A percentile compares a stretch with the other conserved stretches of the same genome.
phyloP scores from a whole-genome alignment of 2,888 invertebrate genomes.

The Willowsia nigromaculata region DNA sequence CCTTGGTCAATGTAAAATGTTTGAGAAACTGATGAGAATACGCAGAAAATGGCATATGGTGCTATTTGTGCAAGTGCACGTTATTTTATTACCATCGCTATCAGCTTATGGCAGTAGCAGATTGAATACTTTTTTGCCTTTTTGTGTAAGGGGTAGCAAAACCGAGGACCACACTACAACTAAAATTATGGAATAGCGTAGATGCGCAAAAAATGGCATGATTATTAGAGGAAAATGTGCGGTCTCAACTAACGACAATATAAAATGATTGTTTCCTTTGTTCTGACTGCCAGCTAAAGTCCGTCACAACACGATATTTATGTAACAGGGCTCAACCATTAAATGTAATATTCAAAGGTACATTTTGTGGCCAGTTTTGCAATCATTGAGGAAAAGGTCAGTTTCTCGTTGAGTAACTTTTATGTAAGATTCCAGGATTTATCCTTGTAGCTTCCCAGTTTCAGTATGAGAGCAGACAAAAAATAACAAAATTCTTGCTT shows the following conservation, averaged over 20 bases:
- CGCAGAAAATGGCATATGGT: background rate
- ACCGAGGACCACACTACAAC: background rate
- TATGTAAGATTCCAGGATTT: background rate
- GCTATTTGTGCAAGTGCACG: background rate
- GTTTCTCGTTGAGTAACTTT: conserved; percentile 32
- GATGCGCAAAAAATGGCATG: background rate
- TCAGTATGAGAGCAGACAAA: background rate
- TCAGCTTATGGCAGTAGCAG: too few species aligned
- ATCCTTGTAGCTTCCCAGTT: conserved; percentile 22
- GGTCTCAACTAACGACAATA: background rate
- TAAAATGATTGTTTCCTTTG: conserved; percentile 44
- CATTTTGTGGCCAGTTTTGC: background rate
- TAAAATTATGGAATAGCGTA: background rate
- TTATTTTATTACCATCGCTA: background rate
- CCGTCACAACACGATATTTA: background rate
- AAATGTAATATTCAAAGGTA: background rate
- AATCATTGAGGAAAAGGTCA: conserved; percentile 53
- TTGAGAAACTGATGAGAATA: conserved; percentile 15
- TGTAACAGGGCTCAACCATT: background rate
- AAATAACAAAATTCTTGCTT: background rate
- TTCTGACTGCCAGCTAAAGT: background rate
- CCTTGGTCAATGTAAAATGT: conserved; percentile 46
- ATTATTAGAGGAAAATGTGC: background rate
- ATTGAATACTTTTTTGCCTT: background rate
- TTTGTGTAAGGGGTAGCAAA: background rate